phyloP scores from a whole-genome alignment of 2,888 invertebrate species.

The Hemaris fuciformis region DNA sequence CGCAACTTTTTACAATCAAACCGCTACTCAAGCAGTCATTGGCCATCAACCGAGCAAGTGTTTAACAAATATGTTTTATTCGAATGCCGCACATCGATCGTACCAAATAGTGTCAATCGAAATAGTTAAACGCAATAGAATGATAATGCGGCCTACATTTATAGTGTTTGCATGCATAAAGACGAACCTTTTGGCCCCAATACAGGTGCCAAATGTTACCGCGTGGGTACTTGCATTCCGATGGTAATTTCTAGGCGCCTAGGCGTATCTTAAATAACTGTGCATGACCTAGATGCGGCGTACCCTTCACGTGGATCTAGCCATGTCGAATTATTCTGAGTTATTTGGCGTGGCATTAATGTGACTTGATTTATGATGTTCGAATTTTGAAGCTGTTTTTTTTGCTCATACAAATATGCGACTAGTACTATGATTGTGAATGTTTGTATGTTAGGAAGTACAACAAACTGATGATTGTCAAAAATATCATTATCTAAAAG shows the following conservation, averaged over 20 bases:
- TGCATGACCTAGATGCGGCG: conserved; percentile 14
- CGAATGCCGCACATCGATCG: neutral
- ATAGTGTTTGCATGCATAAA: neutral
- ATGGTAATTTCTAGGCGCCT: conserved; percentile 26
- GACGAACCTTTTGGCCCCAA: conserved; percentile 10
- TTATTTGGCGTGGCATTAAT: neutral
- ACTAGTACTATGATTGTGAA: no score
- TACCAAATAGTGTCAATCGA: neutral
- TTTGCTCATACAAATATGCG: no score
- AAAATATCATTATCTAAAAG: no score
- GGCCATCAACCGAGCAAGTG: neutral
- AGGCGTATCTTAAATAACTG: conserved; percentile 15
- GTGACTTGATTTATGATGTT: neutral
- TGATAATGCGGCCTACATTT: neutral
- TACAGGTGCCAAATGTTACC: conserved; percentile 8
- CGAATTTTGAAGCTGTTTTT: neutral
- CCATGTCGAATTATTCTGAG: neutral
- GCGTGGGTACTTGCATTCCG: conserved; percentile 18
- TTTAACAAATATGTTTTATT: neutral
- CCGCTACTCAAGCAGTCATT: no score
- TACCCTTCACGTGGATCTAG: neutral
- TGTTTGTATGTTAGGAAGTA: no score
- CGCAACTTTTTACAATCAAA: no score
- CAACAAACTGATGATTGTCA: no score
- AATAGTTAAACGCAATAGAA: conserved; percentile 1